A percentile compares a stretch with the other conserved stretches of the same genome.
Evolutionary conservation across 2,888 invertebrate genomes (phyloP).

Genomic region (Dynastes tityus): DNA sequence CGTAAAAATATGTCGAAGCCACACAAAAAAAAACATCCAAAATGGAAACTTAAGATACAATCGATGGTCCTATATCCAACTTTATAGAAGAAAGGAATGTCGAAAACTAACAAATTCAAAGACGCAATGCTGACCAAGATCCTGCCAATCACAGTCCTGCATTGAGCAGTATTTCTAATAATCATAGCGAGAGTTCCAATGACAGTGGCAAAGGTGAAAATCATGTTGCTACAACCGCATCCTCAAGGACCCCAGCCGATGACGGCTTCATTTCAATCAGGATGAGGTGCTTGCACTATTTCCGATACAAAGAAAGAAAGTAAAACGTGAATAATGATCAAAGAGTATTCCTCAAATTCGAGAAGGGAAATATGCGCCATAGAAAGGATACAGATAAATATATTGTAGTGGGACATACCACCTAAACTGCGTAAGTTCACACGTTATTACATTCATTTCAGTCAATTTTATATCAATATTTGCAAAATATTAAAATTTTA

Average conservation of each 20-base stretch:
- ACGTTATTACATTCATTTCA: no score
- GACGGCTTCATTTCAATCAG: slow-evolving; percentile 76
- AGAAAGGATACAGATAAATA: slow-evolving; percentile 83
- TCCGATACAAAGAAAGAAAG: slow-evolving; percentile 85
- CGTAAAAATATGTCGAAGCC: slow-evolving; percentile 52
- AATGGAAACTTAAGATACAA: slow-evolving; percentile 24
- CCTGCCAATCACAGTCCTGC: slow-evolving; percentile 86
- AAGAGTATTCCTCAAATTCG: slow-evolving; percentile 81
- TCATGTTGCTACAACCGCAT: slow-evolving; percentile 78
- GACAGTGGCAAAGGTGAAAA: slow-evolving; percentile 84
- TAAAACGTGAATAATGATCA: slow-evolving; percentile 85
- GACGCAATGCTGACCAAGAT: slow-evolving; percentile 72
- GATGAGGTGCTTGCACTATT: slow-evolving; percentile 87
- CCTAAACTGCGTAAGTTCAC: no score
- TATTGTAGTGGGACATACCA: slow-evolving; percentile 54
- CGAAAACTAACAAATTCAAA: slow-evolving; percentile 54
- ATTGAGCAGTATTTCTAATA: slow-evolving; percentile 80
- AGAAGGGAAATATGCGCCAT: slow-evolving; percentile 88
- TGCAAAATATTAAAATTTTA: no score
- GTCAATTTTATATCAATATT: no score
- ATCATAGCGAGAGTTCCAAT: slow-evolving; percentile 83
- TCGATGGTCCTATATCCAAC: slow-evolving; percentile 48
- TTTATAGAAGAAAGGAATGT: slow-evolving; percentile 38
- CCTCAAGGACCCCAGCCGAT: slow-evolving; percentile 72
- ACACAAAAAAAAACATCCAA: slow-evolving; percentile 59